Conservation (phyloP, 2,113 vertebrate genomes). For the Xerus inauris region DNA sequence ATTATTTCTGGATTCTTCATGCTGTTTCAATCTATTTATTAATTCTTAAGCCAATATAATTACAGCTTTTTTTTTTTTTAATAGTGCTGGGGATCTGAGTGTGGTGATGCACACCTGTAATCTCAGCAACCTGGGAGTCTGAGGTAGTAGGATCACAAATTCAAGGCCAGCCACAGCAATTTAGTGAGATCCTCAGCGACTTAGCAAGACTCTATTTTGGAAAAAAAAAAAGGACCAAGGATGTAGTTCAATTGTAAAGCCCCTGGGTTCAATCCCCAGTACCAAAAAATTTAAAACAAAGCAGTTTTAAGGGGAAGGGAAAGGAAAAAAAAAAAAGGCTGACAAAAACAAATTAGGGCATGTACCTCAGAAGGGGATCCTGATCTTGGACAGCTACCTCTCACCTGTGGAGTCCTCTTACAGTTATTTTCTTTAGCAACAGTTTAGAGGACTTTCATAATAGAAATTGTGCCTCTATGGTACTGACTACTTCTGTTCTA, state of each 20-base stretch:
- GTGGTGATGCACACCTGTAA: too few relatives aligned
- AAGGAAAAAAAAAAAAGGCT: not conserved
- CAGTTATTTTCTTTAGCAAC: not conserved
- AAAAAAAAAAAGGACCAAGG: too few relatives aligned
- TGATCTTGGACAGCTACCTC: not conserved
- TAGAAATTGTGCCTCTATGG: not conserved
- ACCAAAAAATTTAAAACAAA: not conserved
- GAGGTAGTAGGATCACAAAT: too few relatives aligned
- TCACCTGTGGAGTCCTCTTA: not conserved
- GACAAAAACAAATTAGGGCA: not conserved
- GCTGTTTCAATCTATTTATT: not conserved
- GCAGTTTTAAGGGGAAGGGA: not conserved
- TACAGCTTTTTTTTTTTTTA: not conserved
- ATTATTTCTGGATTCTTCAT: not conserved
- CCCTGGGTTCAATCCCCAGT: too few relatives aligned
- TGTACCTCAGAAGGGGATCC: not conserved
- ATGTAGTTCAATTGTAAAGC: too few relatives aligned
- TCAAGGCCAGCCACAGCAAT: too few relatives aligned
- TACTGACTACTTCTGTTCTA: slow-evolving; percentile 1
- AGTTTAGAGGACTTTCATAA: not conserved
- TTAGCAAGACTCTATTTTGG: too few relatives aligned
- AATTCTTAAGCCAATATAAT: slow-evolving; percentile 9
- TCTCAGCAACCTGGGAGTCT: too few relatives aligned
- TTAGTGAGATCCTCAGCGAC: too few relatives aligned
- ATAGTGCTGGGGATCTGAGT: not conserved